Evolutionary conservation across 2,888 invertebrate genomes (phyloP).

Genomic region (Myopa testacea): DNA sequence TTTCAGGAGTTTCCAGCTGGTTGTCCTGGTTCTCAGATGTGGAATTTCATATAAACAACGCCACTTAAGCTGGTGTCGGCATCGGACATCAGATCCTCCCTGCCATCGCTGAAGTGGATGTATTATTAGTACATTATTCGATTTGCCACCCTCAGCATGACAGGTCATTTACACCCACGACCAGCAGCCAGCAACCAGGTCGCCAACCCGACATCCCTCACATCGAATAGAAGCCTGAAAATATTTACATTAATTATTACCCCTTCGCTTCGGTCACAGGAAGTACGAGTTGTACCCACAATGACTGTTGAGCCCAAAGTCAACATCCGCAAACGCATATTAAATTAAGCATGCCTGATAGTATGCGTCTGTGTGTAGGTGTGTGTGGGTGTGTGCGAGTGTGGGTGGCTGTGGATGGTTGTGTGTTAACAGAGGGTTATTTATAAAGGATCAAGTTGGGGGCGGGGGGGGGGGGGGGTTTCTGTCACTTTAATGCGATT

Average conservation of each 20-base stretch:
- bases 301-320: slow-evolving; percentile 14
- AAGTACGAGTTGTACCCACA: slow-evolving; percentile 17
- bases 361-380: neutral
- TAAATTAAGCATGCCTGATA: slow-evolving; percentile 16
- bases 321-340: slow-evolving; percentile 36
- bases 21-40: neutral
- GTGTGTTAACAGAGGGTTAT: neutral
- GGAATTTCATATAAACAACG: slow-evolving; percentile 14
- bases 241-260: slow-evolving; percentile 25
- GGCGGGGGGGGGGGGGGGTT: no score
- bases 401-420: neutral
- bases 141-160: slow-evolving; percentile 19
- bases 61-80: slow-evolving; percentile 27
- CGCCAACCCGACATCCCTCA: neutral
- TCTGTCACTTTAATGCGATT: slow-evolving; percentile 28
- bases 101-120: neutral
- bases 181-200: neutral
- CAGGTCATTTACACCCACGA: neutral
- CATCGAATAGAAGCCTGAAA: neutral
- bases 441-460: no score
- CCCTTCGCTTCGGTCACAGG: slow-evolving; percentile 27
- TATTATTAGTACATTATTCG: slow-evolving; percentile 34
- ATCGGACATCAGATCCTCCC: slow-evolving; percentile 1
- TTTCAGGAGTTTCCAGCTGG: neutral
- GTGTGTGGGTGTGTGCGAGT: neutral